Percentiles rank a stretch among this genome's conserved stretches.
Evolutionary conservation across 92 coral and sea anemone genomes (phyloP).

Genomic region (Siderastrea siderea): DNA sequence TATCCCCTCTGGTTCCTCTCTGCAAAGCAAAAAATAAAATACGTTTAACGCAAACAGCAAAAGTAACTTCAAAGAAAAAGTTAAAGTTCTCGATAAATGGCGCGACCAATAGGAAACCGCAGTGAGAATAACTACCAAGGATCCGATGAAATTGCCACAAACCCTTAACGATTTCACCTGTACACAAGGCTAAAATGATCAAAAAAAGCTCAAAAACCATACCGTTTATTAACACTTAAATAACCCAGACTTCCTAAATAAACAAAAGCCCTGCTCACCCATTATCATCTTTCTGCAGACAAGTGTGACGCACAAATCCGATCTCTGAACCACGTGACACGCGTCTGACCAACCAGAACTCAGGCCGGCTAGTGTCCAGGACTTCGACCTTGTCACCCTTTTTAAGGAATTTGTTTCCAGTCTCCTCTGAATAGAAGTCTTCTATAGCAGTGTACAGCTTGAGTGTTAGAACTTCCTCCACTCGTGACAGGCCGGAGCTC

Average conservation of each 20-base stretch:
- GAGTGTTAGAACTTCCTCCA: slow-evolving; percentile 87
- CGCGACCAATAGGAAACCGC: too few species aligned
- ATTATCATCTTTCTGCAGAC: slow-evolving; percentile 78
- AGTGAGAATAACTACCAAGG: too few species aligned
- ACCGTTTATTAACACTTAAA: neutral
- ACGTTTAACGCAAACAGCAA: neutral
- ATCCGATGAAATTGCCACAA: too few species aligned
- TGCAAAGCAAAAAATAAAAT: slow-evolving; percentile 5
- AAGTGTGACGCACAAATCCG: slow-evolving; percentile 90
- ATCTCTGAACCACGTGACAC: slow-evolving; percentile 98
- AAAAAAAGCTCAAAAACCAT: too few species aligned
- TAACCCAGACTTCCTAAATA: neutral
- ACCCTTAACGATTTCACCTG: too few species aligned
- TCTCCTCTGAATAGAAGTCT: slow-evolving; percentile 91
- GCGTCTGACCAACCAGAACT: slow-evolving; percentile 97
- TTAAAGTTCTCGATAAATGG: too few species aligned
- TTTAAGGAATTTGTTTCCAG: slow-evolving; percentile 91
- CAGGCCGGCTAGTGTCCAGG: slow-evolving; percentile 94
- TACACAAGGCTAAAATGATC: too few species aligned
- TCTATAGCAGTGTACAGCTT: slow-evolving; percentile 89
- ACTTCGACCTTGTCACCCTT: slow-evolving; percentile 96
- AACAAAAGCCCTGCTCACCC: slow-evolving; percentile 58
- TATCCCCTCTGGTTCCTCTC: slow-evolving; percentile 19
- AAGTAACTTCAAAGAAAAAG: neutral
- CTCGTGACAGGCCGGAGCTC: slow-evolving; percentile 84